These are phyloP conservation scores for Parnassius apollo DNA, from an alignment of 2,888 invertebrate species.

Conservation along the genomic window DNA sequence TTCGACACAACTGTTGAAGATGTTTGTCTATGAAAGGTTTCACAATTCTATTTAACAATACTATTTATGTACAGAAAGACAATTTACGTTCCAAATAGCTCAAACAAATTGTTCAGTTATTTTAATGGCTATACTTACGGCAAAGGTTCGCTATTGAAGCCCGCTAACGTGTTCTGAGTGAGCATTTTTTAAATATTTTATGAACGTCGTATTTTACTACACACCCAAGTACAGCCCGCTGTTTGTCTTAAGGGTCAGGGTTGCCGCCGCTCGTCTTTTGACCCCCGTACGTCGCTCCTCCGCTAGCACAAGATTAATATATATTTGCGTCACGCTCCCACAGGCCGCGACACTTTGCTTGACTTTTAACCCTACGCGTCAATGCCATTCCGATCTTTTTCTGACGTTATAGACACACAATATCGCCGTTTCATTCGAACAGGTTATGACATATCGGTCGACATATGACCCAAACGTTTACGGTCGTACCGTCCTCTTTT, in stretches of 20 bases:
- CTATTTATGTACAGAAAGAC: slow-evolving; percentile 10
- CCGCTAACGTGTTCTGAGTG: slow-evolving; percentile 36
- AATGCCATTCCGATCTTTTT: slow-evolving; percentile 66
- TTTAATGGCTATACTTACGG: slow-evolving; percentile 49
- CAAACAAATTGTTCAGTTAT: slow-evolving; percentile 44
- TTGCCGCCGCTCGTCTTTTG: slow-evolving; percentile 78
- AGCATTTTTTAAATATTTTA: slow-evolving; percentile 40
- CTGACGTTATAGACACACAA: slow-evolving; percentile 40
- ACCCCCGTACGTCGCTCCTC: slow-evolving; percentile 58
- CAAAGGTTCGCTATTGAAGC: slow-evolving; percentile 41
- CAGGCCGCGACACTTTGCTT: slow-evolving; percentile 77
- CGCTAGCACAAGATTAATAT: slow-evolving; percentile 44
- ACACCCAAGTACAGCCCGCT: slow-evolving; percentile 61
- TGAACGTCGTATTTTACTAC: slow-evolving; percentile 30
- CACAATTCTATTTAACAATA: slow-evolving; percentile 1
- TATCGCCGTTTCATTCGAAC: slow-evolving; percentile 63
- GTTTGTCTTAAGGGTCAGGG: slow-evolving; percentile 60
- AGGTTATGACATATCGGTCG: slow-evolving; percentile 80
- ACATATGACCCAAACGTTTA: slow-evolving; percentile 74
- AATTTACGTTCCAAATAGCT: slow-evolving; percentile 30
- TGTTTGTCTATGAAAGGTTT: too few relatives aligned
- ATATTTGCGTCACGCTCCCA: slow-evolving; percentile 51
- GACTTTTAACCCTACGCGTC: slow-evolving; percentile 79
- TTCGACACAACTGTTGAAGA: background rate
- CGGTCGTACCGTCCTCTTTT: slow-evolving; percentile 56